These are phyloP conservation scores for Otis tarda DNA, from an alignment of 2,113 vertebrate genomes.

Conservation along the genomic window DNA sequence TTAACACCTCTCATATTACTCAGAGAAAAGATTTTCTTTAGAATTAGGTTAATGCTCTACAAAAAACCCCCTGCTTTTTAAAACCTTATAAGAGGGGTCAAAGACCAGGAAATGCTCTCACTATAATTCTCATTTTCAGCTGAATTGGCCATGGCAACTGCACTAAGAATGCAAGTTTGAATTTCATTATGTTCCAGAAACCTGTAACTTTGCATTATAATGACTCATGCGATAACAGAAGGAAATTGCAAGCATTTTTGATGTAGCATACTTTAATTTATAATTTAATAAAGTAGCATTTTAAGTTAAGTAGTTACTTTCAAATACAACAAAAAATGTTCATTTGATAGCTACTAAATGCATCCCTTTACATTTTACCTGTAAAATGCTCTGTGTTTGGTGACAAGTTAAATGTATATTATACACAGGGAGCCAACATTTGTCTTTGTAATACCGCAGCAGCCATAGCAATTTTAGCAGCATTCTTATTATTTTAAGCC, in stretches of 20 bases:
- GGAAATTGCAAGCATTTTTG: slow-evolving; percentile 61
- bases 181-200: slow-evolving; percentile 74
- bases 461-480: slow-evolving; percentile 60
- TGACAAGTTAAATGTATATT: slow-evolving; percentile 73
- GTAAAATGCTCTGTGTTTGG: slow-evolving; percentile 65
- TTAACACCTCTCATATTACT: slow-evolving; percentile 66
- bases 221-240: slow-evolving; percentile 64
- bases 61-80: slow-evolving; percentile 67
- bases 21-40: slow-evolving; percentile 60
- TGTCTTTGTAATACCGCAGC: slow-evolving; percentile 54
- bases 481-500: slow-evolving; percentile 75
- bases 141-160: slow-evolving; percentile 72
- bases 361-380: slow-evolving; percentile 68
- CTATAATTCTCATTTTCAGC: slow-evolving; percentile 77
- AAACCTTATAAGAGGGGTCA: slow-evolving; percentile 73
- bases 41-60: slow-evolving; percentile 69
- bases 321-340: slow-evolving; percentile 56
- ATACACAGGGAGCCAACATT: slow-evolving; percentile 57
- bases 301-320: slow-evolving; percentile 65
- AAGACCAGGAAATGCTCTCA: slow-evolving; percentile 75
- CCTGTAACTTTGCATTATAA: slow-evolving; percentile 77
- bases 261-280: slow-evolving; percentile 71
- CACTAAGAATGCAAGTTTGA: slow-evolving; percentile 74
- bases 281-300: slow-evolving; percentile 69
- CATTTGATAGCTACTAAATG: slow-evolving; percentile 56